Base-by-base conservation (phyloP, 2,113 vertebrate genomes). In the Tetraodon nigroviridis region DNA sequence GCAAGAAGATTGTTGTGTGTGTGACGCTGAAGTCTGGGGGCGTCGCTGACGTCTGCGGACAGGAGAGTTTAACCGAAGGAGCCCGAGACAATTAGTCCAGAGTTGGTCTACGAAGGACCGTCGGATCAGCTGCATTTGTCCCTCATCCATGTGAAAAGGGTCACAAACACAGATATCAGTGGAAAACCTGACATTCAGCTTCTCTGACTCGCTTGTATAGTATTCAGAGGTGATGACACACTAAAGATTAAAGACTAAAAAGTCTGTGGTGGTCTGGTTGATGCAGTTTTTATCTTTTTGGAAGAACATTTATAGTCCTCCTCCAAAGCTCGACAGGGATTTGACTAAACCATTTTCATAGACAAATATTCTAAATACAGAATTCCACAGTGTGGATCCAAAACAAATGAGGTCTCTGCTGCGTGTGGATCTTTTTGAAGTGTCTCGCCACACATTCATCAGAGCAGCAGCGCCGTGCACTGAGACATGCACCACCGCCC, bases 381-480 rank as follows among this genome's bases (percentile, higher is more conserved):
- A 37, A 37, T 10, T 49, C 65, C 74, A 75, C 60, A 58, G 71
- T 0, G 55, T 57, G 44, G 70, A 69, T 69, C 69, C 68, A 68
- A 58, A 61, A 37, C 66, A 71, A 75, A 79, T 78, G 55, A 76
- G 70, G 58, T 70, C 61, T 27, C 27, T 50, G 15, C 50, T 61
- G 60, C 19, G 3, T 77, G 55, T 82, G 55, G 75, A 83, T 79
- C 67, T 78, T 69, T 83, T 68, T 78, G 32, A 37, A 37, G 75
- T 51, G 66, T 76, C 71, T 66, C 37, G 15, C 5, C n/a, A 19
- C 46, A 18, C 46, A 18, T 11, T 16, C 44, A 17, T 11, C 5
- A 63, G 66, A 81, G 75, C 67, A 76, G 67, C 76, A 84, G 73
- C 81, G 72, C 69, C 78, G 77, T 85, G 84, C 65, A 67, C 52